Base-by-base conservation (phyloP, 1,140 invertebrate genomes). In the Ceratoteleas bidentatus region DNA sequence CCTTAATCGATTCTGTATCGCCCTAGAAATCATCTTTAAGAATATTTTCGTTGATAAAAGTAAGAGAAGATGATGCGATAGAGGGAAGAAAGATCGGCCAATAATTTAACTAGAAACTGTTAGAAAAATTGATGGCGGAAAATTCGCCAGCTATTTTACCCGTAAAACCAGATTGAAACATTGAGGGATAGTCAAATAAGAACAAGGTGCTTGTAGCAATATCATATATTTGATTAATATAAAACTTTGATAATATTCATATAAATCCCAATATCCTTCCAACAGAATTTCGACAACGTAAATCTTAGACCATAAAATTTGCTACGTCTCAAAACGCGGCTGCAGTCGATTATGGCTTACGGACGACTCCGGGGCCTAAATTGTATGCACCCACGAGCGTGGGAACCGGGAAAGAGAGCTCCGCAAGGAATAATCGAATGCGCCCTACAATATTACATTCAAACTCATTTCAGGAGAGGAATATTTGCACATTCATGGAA, bases 221-320 rank as follows among this genome's bases (percentile, higher is more conserved):
- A 68, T 61, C 14, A 38, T 68, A 68, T 69, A 57, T 49, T 77
- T 77, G 58, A 57, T 57, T 76, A 76, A 70, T 78, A 62, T 65
- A 78, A 70, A 70, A 70, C 14, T 58, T 60, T 49, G 0, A 53
- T 66, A 61, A 61, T 68, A 68, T 68, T 54, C 9, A 49, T 72
- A 79, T 72, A 79, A 72, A 58, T 66, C 49, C 61, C 38, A 72
- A 72, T 76, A 62, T 72, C 54, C 54, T 72, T 66, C 54, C 49
- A 2, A 43, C 60, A 66, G 61, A 70, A 70, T 78, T 70, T 78
- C 43, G 40, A 64, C 66, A 78, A 78, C 43, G 13, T 53, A 70
- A 72, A 70, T 57, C 47, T 58, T 66, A 64, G 58, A 43, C 32
- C 34, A 47, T 70, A 65, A 65, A 64, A 66, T 72, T 62, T 43